Conservation (phyloP, 1,140 invertebrate genomes). For the Drosophila neocordata region DNA sequence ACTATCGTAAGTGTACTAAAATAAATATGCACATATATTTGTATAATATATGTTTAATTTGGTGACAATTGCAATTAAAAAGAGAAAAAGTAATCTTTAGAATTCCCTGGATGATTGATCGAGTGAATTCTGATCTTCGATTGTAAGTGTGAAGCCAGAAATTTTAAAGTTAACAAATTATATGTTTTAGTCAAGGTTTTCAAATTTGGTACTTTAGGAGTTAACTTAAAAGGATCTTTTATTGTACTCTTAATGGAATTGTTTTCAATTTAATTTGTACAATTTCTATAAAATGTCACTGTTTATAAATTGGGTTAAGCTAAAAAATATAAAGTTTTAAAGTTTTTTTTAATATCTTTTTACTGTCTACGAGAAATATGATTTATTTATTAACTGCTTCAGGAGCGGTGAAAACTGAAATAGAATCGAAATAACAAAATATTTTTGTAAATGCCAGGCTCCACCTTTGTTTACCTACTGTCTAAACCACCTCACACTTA, state of each 20-base stretch:
- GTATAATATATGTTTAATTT: neutral
- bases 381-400: neutral
- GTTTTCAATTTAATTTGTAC: too few species aligned
- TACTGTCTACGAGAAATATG: neutral
- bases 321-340: too few species aligned
- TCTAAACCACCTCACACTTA: slow-evolving; percentile 6
- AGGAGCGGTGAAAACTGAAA: too few species aligned
- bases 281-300: too few species aligned
- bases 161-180: too few species aligned
- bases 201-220: too few species aligned
- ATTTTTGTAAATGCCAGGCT: neutral
- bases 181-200: neutral
- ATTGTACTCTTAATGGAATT: too few species aligned
- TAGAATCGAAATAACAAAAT: neutral
- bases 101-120: neutral
- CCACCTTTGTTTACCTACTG: neutral
- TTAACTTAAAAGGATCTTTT: too few species aligned
- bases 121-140: neutral
- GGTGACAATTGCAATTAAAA: neutral
- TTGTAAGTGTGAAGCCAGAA: too few species aligned
- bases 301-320: too few species aligned
- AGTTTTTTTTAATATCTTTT: neutral
- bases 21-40: slow-evolving; percentile 17
- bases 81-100: neutral
- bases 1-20: slow-evolving; percentile 24